Conservation (phyloP, 2,113 vertebrate genomes). For the Tonatia bakeri region DNA sequence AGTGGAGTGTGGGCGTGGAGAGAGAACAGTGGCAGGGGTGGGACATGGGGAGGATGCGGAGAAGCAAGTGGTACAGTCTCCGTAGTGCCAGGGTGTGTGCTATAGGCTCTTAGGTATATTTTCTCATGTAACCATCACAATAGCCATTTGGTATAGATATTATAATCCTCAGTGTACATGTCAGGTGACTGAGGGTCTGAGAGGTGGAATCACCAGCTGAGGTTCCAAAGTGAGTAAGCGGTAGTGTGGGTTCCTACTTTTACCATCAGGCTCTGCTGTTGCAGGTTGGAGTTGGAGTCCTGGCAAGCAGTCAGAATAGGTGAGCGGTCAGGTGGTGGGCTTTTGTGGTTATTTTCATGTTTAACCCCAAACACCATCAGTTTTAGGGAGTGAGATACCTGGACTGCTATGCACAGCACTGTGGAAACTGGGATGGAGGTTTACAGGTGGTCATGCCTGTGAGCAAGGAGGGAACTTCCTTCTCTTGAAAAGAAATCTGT, state of each 20-base stretch:
- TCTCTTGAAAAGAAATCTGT: background rate
- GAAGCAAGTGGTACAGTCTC: background rate
- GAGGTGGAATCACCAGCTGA: background rate
- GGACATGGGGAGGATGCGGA: no score
- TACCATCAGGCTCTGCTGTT: accelerated
- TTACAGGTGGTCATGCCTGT: background rate
- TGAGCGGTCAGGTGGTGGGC: background rate
- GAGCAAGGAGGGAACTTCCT: background rate
- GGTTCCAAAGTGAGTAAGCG: background rate
- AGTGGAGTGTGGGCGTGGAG: background rate
- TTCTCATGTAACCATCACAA: background rate
- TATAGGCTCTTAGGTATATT: background rate
- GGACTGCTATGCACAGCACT: background rate
- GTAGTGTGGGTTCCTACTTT: background rate
- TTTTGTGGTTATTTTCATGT: background rate
- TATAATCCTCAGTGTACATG: background rate
- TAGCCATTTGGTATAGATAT: background rate
- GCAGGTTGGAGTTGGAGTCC: background rate
- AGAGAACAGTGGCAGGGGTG: background rate
- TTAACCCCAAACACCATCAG: background rate
- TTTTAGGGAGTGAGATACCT: background rate
- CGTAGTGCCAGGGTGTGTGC: background rate
- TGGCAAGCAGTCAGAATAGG: background rate
- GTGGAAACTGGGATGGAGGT: background rate
- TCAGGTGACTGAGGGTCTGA: background rate